Base-by-base conservation (phyloP, 2,113 vertebrate species). In the Poecile atricapillus region DNA sequence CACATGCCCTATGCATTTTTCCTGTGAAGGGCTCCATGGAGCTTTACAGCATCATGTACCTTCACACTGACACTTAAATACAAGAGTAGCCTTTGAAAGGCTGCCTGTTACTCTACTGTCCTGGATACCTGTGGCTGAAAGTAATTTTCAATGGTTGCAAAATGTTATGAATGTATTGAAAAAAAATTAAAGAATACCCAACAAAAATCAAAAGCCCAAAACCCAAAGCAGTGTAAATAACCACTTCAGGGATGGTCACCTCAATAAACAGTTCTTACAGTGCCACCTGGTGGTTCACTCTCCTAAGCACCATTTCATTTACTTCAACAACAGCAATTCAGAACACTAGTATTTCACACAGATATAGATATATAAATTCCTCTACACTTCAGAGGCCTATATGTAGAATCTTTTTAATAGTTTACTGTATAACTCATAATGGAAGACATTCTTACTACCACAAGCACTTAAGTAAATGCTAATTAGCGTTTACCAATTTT, bases 231-330 rank as follows among this genome's bases (percentile, higher is more conserved):
- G 21, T 3, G 0, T 2, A 35, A 89, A 7, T 5, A 63, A 53
- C 18, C 15, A 50, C 28, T n/a, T 39, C 11, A 37, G 47, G 12
- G n/a, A 62, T 1, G 5, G 20, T n/a, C 53, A 62, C 3, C 1
- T 23, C 21, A 64, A 74, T 21, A 79, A 85, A 55, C 24, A 87
- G 87, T 71, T 93, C 94, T 91, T 63, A 71, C 20, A 97, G 47
- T 95, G 98, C 97, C 97, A 97, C 49, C 98, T 97, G n/a, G 94
- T 97, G 98, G 97, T 62, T 49, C 28, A 43, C 12, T 59, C 60
- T 56, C 39, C 19, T 37, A 53, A 31, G 7, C 9, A 58, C 25
- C 10, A 47, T 14, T 87, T 41, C 4, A 39, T 43, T 69, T 55
- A 31, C 0, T 1, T 22, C 21, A 44, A 63, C 25, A 17, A 22